These are phyloP conservation scores for Petrocephalus schoutedeni DNA, from an alignment of 2,797 vertebrate species.

Conservation along the genomic window DNA sequence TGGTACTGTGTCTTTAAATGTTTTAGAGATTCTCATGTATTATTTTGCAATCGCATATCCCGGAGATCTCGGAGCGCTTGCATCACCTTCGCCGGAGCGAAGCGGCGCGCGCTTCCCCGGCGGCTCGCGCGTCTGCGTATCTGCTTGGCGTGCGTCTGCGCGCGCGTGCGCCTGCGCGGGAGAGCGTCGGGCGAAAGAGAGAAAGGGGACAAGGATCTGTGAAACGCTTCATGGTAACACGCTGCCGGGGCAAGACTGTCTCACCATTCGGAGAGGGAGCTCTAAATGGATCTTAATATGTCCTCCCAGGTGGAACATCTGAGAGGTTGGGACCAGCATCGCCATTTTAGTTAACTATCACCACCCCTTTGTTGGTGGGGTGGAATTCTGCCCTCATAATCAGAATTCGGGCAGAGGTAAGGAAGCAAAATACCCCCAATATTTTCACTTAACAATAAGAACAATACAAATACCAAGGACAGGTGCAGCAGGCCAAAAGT, in stretches of 20 bases:
- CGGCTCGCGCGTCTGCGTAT: neutral
- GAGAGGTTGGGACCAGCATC: neutral
- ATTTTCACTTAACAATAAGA: constrained; percentile 77
- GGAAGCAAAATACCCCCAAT: constrained; percentile 66
- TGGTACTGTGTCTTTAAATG: neutral
- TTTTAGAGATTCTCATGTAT: neutral
- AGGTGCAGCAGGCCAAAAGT: neutral
- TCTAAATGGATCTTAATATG: constrained; percentile 12
- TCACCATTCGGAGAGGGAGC: constrained; percentile 17
- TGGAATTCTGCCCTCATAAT: neutral
- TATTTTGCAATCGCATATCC: neutral
- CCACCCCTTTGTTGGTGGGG: neutral
- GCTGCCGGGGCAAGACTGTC: constrained; percentile 14
- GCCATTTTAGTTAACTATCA: neutral
- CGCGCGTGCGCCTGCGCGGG: neutral
- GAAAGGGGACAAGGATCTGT: constrained; percentile 17
- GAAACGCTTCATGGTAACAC: constrained; percentile 20
- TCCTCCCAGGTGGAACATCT: constrained; percentile 13
- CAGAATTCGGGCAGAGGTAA: constrained; percentile 59
- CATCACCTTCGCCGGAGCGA: neutral
- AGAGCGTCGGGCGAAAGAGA: neutral
- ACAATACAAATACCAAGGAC: constrained; percentile 20
- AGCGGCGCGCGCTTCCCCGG: neutral
- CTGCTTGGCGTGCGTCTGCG: neutral
- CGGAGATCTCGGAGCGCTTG: neutral